Evolutionary conservation across 2,888 invertebrate genomes (phyloP), one percentile per base, ranked within the genome.

Genomic region (Cheiracanthium punctorium): DNA sequence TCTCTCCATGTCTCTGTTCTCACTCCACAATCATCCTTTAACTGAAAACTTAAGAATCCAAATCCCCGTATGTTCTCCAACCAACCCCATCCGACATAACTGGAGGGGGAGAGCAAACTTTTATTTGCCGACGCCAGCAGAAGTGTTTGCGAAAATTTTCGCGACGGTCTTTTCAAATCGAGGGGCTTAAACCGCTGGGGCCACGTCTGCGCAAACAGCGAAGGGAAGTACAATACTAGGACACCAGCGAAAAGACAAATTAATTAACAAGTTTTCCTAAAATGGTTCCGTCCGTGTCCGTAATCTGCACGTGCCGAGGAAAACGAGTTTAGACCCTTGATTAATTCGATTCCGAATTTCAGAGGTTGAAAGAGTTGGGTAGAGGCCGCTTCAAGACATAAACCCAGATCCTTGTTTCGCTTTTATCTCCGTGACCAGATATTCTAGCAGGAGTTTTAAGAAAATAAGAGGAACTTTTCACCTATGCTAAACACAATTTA

Each of bases 191-290:
- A 64, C 41, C 20, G 20, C 33, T 33, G 58, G 48, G 58, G 58
- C 58, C 24, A 58, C 12, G 24, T 58, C 65, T 76, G 64, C 37
- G 41, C 82, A 82, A 82, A 82, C 75, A 82, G 70, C 76, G 82
- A 29, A n/a, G n/a, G 76, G 76, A 76, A 76, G 64, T 32, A 77
- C 82, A 82, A 82, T 75, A 71, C 48, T 37, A 7, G 41, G 69
- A 75, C 29, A 37, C 33, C 75, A 70, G 58, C 48, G 77, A 84
- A 84, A 84, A 84, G 77, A 84, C 82, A 84, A 84, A 84, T 84
- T 84, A 84, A 84, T 84, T 84, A 84, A 84, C 82, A 84, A 84
- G 82, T 84, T 84, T 77, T 77, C 43, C 77, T 33, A 64, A 81
- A 69, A 48, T 73, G 81, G 43, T 74, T 73, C n/a, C 52, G 28